These are phyloP conservation scores for Dioctria linearis DNA, from an alignment of 2,888 invertebrate genomes.

Conservation along the genomic window DNA sequence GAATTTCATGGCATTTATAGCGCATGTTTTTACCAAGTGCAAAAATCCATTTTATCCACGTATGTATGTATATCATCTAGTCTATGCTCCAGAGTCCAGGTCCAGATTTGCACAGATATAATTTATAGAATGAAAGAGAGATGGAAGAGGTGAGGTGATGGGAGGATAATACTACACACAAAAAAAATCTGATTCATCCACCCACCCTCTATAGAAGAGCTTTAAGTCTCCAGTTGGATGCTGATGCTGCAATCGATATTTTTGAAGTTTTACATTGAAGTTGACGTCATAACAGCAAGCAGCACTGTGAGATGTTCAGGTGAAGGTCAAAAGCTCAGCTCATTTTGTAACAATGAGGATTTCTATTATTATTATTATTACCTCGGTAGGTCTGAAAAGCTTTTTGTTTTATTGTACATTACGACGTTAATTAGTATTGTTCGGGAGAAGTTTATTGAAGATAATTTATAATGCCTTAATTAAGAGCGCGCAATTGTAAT, in stretches of 20 bases:
- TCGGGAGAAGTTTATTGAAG: background rate
- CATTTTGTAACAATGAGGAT: background rate
- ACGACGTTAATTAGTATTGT: constrained; percentile 6
- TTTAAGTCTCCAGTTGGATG: background rate
- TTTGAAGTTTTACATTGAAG: background rate
- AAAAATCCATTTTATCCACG: no score
- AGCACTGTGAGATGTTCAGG: background rate
- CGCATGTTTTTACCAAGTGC: background rate
- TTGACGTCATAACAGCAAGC: constrained; percentile 2
- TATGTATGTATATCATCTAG: no score
- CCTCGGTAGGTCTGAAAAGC: background rate
- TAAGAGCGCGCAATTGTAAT: background rate
- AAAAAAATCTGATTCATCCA: background rate
- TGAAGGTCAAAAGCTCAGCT: background rate
- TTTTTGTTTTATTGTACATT: background rate
- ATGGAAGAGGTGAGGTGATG: no score
- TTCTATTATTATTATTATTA: background rate
- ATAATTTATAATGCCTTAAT: background rate
- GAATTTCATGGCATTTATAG: background rate
- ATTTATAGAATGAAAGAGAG: background rate
- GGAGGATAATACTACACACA: no score
- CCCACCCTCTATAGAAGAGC: background rate
- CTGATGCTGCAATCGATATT: constrained; percentile 25
- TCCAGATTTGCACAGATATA: constrained; percentile 3
- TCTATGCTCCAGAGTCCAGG: background rate